These are phyloP conservation scores for Galaxea fascicularis DNA, from an alignment of 92 coral and sea anemone species.

Conservation along the genomic window DNA sequence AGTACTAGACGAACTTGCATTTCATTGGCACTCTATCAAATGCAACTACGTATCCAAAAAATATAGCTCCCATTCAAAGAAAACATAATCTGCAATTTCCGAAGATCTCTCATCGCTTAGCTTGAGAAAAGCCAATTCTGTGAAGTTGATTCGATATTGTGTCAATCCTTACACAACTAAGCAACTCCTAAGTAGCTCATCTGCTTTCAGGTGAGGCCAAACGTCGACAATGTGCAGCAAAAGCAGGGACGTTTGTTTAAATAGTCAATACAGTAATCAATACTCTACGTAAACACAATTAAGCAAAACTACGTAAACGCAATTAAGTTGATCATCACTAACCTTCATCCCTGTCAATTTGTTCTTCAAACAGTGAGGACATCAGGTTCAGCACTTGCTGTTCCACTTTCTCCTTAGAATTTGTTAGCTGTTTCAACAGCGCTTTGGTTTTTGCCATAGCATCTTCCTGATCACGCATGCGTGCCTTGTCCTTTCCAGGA, in stretches of 20 bases:
- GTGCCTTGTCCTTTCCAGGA: background rate
- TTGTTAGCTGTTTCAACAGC: conserved; percentile 63
- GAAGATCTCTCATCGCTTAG: too few species aligned
- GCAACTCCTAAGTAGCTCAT: too few species aligned
- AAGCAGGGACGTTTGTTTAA: too few species aligned
- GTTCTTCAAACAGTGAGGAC: conserved; percentile 81
- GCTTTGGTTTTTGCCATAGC: conserved; percentile 50
- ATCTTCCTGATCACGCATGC: conserved; percentile 28
- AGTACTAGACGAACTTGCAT: background rate
- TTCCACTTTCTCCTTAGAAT: conserved; percentile 83
- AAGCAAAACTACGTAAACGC: background rate
- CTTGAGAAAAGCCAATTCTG: too few species aligned
- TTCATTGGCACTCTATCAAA: background rate
- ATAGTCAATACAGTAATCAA: too few species aligned
- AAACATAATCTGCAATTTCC: too few species aligned
- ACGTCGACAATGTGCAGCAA: too few species aligned
- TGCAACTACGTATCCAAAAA: background rate
- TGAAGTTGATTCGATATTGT: too few species aligned
- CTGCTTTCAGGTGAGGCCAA: too few species aligned
- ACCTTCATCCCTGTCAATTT: conserved; percentile 77
- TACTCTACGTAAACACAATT: too few species aligned
- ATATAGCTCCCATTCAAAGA: too few species aligned
- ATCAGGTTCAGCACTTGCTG: conserved; percentile 75
- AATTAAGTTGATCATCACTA: background rate
- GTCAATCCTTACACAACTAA: too few species aligned